These are phyloP conservation scores for Lochmaea crataegi DNA, from an alignment of 2,888 invertebrate genomes.

Conservation along the genomic window DNA sequence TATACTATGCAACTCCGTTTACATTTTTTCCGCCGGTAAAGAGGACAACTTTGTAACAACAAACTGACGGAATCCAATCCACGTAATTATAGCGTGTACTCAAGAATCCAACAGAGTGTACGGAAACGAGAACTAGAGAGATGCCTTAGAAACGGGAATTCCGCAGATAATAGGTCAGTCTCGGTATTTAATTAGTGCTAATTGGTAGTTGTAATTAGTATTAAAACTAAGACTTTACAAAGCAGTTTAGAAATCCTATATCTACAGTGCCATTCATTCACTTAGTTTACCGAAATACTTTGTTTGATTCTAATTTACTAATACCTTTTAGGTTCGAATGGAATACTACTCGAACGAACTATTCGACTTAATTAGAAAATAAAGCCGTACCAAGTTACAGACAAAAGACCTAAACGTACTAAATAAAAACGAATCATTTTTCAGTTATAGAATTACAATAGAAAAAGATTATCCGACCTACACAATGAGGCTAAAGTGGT, in stretches of 20 bases:
- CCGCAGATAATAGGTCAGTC: slow-evolving; percentile 64
- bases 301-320: slow-evolving; percentile 54
- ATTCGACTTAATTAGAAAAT: slow-evolving; percentile 46
- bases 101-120: slow-evolving; percentile 46
- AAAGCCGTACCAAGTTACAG: slow-evolving; percentile 31
- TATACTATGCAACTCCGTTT: neutral
- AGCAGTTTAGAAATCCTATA: slow-evolving; percentile 63
- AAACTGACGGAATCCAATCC: slow-evolving; percentile 27
- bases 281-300: slow-evolving; percentile 53
- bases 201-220: slow-evolving; percentile 65
- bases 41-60: slow-evolving; percentile 27
- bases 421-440: too few relatives aligned
- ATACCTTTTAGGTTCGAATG: slow-evolving; percentile 48
- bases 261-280: slow-evolving; percentile 50
- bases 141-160: slow-evolving; percentile 59
- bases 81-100: slow-evolving; percentile 28
- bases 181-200: slow-evolving; percentile 65
- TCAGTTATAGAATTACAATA: too few relatives aligned
- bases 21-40: neutral
- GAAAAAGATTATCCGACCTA: too few relatives aligned
- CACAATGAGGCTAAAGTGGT: too few relatives aligned
- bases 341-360: slow-evolving; percentile 25
- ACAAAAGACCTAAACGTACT: neutral
- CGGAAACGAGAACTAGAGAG: slow-evolving; percentile 56
- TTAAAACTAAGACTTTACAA: slow-evolving; percentile 64